A percentile compares a stretch with the other conserved stretches of the same genome.
These are phyloP conservation scores for Oxyscelio sp. DNA, from an alignment of 2,888 invertebrate species.

Conservation along the genomic window DNA sequence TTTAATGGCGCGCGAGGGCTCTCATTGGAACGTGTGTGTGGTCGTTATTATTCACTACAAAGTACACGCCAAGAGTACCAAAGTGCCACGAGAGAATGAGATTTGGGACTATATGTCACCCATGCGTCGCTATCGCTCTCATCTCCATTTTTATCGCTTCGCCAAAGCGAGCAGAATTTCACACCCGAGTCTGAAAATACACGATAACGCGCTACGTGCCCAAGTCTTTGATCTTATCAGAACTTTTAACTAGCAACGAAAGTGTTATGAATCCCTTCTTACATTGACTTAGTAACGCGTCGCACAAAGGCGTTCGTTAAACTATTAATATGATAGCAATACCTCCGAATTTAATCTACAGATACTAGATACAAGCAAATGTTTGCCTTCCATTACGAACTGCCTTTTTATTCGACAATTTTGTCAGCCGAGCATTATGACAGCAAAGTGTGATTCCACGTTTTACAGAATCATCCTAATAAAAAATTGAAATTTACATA, in stretches of 20 bases:
- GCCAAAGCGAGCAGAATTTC: constrained; percentile 39
- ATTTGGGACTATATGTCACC: constrained; percentile 53
- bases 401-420: too few species aligned
- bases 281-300: constrained; percentile 44
- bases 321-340: too few species aligned
- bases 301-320: too few species aligned
- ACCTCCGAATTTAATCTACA: too few species aligned
- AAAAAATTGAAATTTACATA: too few species aligned
- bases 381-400: too few species aligned
- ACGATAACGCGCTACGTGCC: constrained; percentile 76
- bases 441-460: too few species aligned
- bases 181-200: constrained; percentile 51
- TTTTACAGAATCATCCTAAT: too few species aligned
- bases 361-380: too few species aligned
- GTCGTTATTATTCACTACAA: constrained; percentile 46
- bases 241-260: constrained; percentile 81
- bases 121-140: constrained; percentile 53
- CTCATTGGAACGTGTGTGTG: constrained; percentile 38
- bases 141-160: constrained; percentile 73
- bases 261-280: constrained; percentile 77
- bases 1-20: neutral
- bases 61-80: constrained; percentile 31
- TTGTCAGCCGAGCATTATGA: too few species aligned
- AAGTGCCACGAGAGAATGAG: constrained; percentile 53
- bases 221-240: constrained; percentile 81